phyloP scores from a whole-genome alignment of 2,797 vertebrate genomes.

The Peromyscus nudipes region DNA sequence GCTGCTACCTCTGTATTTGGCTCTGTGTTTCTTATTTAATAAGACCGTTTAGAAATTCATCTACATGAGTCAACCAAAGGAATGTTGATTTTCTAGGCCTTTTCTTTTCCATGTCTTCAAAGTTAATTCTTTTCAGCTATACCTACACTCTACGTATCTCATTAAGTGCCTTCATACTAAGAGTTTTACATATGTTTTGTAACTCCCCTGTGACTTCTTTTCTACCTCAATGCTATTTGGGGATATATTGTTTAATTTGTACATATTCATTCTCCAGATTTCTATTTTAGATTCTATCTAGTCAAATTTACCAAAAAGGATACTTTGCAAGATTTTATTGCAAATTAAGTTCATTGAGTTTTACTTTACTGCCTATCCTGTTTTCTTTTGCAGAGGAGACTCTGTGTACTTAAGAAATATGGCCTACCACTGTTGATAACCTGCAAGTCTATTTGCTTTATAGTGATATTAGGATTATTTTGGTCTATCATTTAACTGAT shows the following conservation, averaged over 20 bases:
- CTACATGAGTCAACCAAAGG: not conserved
- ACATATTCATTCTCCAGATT: not conserved
- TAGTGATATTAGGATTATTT: not conserved
- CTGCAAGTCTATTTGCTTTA: not conserved
- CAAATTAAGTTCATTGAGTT: not conserved
- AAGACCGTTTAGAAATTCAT: too few species aligned
- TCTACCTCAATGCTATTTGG: not conserved
- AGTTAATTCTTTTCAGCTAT: not conserved
- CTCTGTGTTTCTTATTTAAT: too few species aligned
- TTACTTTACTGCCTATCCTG: not conserved
- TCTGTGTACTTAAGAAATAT: not conserved
- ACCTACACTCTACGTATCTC: not conserved
- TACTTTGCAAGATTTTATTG: not conserved
- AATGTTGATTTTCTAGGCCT: not conserved
- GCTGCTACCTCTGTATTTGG: too few species aligned
- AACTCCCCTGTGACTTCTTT: constrained; percentile 12
- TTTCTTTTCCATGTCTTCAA: not conserved
- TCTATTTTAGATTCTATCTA: not conserved
- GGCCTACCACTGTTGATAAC: not conserved
- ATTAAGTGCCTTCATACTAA: not conserved
- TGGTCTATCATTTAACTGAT: not conserved
- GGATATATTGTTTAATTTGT: not conserved
- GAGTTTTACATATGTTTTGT: not conserved
- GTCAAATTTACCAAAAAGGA: not conserved
- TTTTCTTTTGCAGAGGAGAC: not conserved